Evolutionary conservation across 2,888 invertebrate genomes (phyloP).

Genomic region (Nomada flava): DNA sequence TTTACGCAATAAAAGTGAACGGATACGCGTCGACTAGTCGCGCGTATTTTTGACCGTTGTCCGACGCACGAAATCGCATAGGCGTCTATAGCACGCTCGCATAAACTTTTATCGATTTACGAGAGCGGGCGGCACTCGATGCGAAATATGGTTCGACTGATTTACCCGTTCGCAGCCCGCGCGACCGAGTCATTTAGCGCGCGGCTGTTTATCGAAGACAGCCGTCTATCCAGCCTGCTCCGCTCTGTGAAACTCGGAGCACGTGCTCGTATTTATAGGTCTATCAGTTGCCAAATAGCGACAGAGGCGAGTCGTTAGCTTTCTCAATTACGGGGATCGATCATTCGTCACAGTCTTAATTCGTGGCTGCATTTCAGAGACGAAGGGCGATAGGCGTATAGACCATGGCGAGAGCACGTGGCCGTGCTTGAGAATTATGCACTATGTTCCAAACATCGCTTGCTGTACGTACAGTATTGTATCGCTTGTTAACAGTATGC

Average conservation of each 20-base stretch:
- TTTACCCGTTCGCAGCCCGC: conserved; percentile 6
- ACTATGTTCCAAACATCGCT: conserved; percentile 23
- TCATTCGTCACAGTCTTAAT: conserved; percentile 2
- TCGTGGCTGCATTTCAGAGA: conserved; percentile 1
- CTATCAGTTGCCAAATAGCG: conserved; percentile 46
- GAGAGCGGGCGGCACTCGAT: not conserved
- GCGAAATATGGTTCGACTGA: conserved; percentile 28
- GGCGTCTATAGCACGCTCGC: conserved; percentile 8
- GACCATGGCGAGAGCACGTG: too few relatives aligned
- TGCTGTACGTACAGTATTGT: not conserved
- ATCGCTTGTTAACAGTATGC: not conserved
- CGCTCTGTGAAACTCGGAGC: conserved; percentile 5
- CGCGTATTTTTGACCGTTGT: conserved; percentile 19
- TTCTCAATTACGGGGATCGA: conserved; percentile 20
- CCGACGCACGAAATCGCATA: conserved; percentile 4
- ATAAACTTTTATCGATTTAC: conserved; percentile 46
- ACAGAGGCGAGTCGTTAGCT: conserved; percentile 12
- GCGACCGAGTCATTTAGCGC: conserved; percentile 32
- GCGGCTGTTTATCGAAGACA: conserved; percentile 41
- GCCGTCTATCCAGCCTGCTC: conserved; percentile 4
- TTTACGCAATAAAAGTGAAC: conserved; percentile 46
- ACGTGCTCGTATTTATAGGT: conserved; percentile 58
- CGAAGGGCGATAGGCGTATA: not conserved
- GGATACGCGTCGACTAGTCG: conserved; percentile 19
- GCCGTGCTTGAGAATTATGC: conserved; percentile 3